phyloP scores from a whole-genome alignment of 2,113 vertebrate species.

The Fregata magnificens region DNA sequence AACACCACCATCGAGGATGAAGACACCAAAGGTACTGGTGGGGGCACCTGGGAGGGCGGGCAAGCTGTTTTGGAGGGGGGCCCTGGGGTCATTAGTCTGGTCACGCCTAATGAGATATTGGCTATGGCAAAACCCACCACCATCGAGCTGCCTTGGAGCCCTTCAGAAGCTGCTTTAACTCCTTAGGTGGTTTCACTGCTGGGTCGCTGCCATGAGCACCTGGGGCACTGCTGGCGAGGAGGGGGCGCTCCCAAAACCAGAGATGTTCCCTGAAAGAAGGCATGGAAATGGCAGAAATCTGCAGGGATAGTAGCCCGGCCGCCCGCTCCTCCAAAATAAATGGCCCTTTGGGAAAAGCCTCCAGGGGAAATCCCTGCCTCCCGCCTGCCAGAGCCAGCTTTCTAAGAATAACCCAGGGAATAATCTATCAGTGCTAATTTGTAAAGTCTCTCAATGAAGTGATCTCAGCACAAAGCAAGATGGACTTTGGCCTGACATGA shows the following conservation, averaged over 20 bases:
- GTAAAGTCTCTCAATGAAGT: conserved; percentile 54
- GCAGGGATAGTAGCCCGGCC: background rate
- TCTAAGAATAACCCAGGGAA: conserved; percentile 51
- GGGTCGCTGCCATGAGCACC: background rate
- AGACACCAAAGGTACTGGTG: conserved; percentile 89
- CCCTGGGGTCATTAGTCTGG: background rate
- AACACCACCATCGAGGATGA: conserved; percentile 98
- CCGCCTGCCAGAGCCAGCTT: background rate
- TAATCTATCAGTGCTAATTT: conserved; percentile 59
- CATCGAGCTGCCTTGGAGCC: fast-evolving
- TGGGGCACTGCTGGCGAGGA: background rate
- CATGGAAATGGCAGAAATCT: background rate
- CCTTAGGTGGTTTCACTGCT: background rate
- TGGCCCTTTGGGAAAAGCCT: background rate
- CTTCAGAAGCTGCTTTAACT: background rate
- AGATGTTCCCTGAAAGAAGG: background rate
- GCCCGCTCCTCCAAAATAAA: background rate
- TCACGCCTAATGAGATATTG: background rate
- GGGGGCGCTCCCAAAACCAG: background rate
- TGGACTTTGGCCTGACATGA: conserved; percentile 29
- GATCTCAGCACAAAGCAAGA: conserved; percentile 15
- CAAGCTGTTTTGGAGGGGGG: background rate
- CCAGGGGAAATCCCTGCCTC: conserved; percentile 17
- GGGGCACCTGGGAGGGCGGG: background rate
- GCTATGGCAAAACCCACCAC: background rate